Percentiles rank a stretch among this genome's conserved stretches.
Evolutionary conservation across 2,113 vertebrate genomes (phyloP).

Genomic region (Aphyosemion australe): DNA sequence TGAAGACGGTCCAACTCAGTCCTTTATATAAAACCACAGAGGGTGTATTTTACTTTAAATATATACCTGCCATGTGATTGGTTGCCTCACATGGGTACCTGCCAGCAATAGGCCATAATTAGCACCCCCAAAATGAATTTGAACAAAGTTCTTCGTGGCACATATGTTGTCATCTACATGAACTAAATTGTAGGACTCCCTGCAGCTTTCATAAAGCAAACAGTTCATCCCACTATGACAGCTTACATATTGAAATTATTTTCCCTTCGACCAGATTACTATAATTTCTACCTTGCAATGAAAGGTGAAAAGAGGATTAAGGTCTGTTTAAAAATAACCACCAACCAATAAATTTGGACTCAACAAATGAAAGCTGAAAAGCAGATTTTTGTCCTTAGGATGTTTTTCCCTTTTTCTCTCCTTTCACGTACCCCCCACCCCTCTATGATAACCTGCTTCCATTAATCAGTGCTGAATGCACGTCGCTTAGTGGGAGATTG

Average conservation of each 20-base stretch:
- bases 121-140: constrained; percentile 8
- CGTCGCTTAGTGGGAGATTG: constrained; percentile 45
- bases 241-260: constrained; percentile 56
- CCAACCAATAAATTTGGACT: constrained; percentile 66
- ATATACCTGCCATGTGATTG: constrained; percentile 17
- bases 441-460: constrained; percentile 62
- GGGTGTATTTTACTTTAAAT: constrained; percentile 27
- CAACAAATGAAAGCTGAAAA: constrained; percentile 57
- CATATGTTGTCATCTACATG: not conserved
- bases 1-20: constrained; percentile 29
- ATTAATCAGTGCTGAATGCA: constrained; percentile 46
- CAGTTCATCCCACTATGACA: constrained; percentile 37
- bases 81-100: constrained; percentile 8
- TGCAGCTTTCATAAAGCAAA: constrained; percentile 19
- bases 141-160: not conserved
- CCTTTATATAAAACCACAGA: constrained; percentile 50
- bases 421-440: not conserved
- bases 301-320: constrained; percentile 66
- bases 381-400: constrained; percentile 50
- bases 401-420: constrained; percentile 11
- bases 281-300: constrained; percentile 68
- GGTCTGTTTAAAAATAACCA: constrained; percentile 72
- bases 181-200: constrained; percentile 3
- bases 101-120: constrained; percentile 27
- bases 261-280: constrained; percentile 68